These are phyloP conservation scores for Halcyon smyrnensis DNA, from an alignment of 2,797 vertebrate species.

Conservation along the genomic window DNA sequence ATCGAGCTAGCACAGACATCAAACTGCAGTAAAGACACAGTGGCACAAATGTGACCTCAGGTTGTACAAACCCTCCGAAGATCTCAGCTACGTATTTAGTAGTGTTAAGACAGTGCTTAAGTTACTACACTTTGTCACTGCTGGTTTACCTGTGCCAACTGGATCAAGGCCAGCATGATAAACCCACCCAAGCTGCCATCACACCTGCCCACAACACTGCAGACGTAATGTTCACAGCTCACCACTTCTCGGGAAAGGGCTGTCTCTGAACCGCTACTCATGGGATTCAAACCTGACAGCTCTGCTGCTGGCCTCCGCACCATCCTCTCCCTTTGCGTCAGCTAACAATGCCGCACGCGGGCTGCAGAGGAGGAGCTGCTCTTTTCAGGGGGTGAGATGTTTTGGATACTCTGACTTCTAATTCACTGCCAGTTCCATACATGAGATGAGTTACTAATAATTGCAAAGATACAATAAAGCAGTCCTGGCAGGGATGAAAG, in stretches of 20 bases:
- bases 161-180: conserved; percentile 18
- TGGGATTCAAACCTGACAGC: background rate
- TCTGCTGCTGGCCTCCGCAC: background rate
- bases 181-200: conserved; percentile 30
- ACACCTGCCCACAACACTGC: conserved; percentile 24
- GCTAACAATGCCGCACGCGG: background rate
- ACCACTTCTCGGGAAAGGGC: background rate
- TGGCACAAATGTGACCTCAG: background rate
- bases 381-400: background rate
- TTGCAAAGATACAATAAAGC: conserved; percentile 8
- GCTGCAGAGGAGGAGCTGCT: background rate
- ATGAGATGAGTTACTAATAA: background rate
- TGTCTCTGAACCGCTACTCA: background rate
- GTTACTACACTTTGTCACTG: conserved; percentile 15
- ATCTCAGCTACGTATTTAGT: conserved; percentile 22
- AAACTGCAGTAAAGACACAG: conserved; percentile 6
- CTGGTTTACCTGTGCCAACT: conserved; percentile 56
- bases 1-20: conserved; percentile 7
- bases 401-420: background rate
- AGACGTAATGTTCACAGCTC: background rate
- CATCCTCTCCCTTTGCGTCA: background rate
- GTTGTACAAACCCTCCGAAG: conserved; percentile 16
- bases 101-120: conserved; percentile 36
- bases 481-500: background rate
- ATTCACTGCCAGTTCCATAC: background rate